A percentile compares a stretch with the other conserved stretches of the same genome.
phyloP scores from a whole-genome alignment of 2,113 vertebrate species.

The Sinocyclocheilus grahami region DNA sequence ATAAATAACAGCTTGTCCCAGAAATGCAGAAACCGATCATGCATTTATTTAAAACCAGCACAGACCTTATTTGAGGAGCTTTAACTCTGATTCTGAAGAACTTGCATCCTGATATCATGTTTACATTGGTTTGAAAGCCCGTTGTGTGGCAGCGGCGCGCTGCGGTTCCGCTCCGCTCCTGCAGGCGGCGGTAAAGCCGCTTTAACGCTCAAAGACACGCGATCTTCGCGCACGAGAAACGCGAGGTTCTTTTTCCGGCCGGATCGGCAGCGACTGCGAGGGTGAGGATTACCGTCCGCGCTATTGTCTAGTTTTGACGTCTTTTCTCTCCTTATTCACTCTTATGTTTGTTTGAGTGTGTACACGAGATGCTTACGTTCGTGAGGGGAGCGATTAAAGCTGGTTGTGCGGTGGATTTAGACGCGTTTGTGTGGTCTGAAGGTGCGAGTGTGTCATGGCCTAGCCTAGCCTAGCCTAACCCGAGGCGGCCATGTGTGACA shows the following conservation, averaged over 20 bases:
- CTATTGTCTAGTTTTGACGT: too few relatives aligned
- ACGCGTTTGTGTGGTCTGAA: not conserved
- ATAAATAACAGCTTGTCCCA: not conserved
- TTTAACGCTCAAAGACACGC: not conserved
- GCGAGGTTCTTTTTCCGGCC: constrained; percentile 49
- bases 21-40: not conserved
- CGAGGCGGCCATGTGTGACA: constrained; percentile 20
- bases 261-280: constrained; percentile 32
- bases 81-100: not conserved
- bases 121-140: not conserved
- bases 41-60: not conserved
- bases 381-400: not conserved
- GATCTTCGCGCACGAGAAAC: not conserved
- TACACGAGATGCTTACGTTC: not conserved
- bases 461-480: too few relatives aligned
- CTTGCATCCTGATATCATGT: not conserved
- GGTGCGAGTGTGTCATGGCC: constrained; percentile 11
- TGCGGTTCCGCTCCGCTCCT: not conserved
- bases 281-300: constrained; percentile 13
- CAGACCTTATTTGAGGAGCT: not conserved
- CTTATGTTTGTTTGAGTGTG: fast-evolving
- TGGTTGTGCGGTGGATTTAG: not conserved
- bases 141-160: fast-evolving
- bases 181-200: not conserved
- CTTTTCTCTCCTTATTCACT: not conserved